Base-by-base conservation (phyloP, 2,888 invertebrate species). In the Conus canariensis region DNA sequence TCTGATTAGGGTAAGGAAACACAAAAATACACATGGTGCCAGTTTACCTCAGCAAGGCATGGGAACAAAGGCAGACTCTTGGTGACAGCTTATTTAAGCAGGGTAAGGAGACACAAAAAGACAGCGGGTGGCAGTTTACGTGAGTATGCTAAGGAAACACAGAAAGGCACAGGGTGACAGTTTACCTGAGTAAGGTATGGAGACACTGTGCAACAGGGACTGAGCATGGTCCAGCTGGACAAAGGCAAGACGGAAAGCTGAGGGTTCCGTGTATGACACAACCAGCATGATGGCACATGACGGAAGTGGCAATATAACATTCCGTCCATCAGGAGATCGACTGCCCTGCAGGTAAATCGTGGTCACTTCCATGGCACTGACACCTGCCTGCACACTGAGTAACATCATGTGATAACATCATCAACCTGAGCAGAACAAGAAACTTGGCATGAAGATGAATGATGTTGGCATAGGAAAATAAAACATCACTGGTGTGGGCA, bases 221-320 rank as follows among this genome's bases (percentile, higher is more conserved):
- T 77, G 19, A 56, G 58, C 25, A 70, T 22, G 2, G 67, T 25
- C 30, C 77, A 19, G 14, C 58, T 14, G 30, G 14, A 93, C 90
- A 90, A 93, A 93, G 8, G 92, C 91, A 14, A 93, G 16, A 30
- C 91, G 87, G 90, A 93, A 90, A n/a, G 64, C 60, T 10, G 89
- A 88, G 74, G 90, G 59, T 87, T 91, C 60, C 87, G 94, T 94
- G 90, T 95, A 95, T 30, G 92, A 91, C 2, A 93, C 25, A 22
- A 94, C 67, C 88, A 93, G 94, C 56, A 95, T 60, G 19, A 94
- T 90, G 22, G 93, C 93, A 77, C 93, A 92, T 22, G 95, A 94
- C 25, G 93, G 89, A 22, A 94, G 90, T 5, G 94, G 92, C 0
- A 94, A 88, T 30, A 19, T 8, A 1, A 92, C 85, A 22, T 85